These are phyloP conservation scores for Tipula vernalis DNA, from an alignment of 2,888 invertebrate species.

Conservation along the genomic window DNA sequence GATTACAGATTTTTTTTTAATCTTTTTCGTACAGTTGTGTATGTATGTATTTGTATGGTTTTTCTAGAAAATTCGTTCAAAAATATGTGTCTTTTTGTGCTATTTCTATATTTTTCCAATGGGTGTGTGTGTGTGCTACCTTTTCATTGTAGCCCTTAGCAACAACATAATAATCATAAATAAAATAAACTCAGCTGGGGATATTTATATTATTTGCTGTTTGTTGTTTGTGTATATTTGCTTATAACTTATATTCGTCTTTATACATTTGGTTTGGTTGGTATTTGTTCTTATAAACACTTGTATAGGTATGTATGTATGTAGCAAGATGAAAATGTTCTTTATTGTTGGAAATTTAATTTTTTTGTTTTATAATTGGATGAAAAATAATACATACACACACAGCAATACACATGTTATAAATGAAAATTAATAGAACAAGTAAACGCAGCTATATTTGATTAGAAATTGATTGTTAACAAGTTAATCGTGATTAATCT, in stretches of 20 bases:
- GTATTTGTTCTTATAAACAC: not conserved
- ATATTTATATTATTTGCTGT: not conserved
- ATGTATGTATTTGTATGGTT: not conserved
- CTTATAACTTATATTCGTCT: not conserved
- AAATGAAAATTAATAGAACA: not conserved
- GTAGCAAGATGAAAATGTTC: not conserved
- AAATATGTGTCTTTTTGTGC: not conserved
- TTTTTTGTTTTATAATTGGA: not conserved
- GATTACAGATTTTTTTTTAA: not conserved
- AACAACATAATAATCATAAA: conserved; percentile 9
- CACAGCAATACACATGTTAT: not conserved
- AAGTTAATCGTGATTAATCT: not conserved
- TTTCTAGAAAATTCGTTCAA: not conserved
- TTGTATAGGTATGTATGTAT: not conserved
- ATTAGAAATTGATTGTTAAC: not conserved
- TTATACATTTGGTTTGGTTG: not conserved
- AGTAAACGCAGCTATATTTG: not conserved
- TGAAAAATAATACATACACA: not conserved
- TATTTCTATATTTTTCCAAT: not conserved
- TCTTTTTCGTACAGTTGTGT: too few relatives aligned
- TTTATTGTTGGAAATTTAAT: not conserved
- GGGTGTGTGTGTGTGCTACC: not conserved
- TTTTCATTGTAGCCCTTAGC: not conserved
- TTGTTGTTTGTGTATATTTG: conserved; percentile 4
- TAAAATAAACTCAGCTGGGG: conserved; percentile 9